Percentiles rank a stretch among this genome's conserved stretches.
These are phyloP conservation scores for Serranus cabrilla DNA, from an alignment of 2,797 vertebrate genomes.

Conservation along the genomic window DNA sequence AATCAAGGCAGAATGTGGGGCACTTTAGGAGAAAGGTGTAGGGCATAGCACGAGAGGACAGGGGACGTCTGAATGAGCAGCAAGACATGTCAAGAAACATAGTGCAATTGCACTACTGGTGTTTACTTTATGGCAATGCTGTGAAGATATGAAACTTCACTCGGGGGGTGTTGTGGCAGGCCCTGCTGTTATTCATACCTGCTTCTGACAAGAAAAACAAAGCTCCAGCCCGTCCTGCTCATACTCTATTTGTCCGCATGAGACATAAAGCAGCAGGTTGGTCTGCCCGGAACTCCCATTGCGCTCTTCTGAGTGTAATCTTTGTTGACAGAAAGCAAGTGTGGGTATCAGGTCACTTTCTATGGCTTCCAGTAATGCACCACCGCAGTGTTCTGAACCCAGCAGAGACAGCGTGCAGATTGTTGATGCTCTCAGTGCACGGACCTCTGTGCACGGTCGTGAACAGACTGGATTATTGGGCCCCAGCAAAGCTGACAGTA, in stretches of 20 bases:
- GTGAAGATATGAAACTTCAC: slow-evolving; percentile 78
- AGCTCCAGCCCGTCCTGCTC: slow-evolving; percentile 75
- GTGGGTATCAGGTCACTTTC: slow-evolving; percentile 85
- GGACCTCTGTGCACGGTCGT: slow-evolving; percentile 61
- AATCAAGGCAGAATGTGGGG: slow-evolving; percentile 79
- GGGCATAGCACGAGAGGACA: slow-evolving; percentile 69
- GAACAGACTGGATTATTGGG: slow-evolving; percentile 73
- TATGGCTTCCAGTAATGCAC: slow-evolving; percentile 77
- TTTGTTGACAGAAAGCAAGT: slow-evolving; percentile 87
- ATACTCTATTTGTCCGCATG: slow-evolving; percentile 76
- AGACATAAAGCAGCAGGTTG: slow-evolving; percentile 80
- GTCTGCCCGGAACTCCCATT: slow-evolving; percentile 77
- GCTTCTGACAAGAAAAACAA: slow-evolving; percentile 82
- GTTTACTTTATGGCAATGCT: slow-evolving; percentile 72
- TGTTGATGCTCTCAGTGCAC: slow-evolving; percentile 67
- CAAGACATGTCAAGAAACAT: slow-evolving; percentile 69
- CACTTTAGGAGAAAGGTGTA: slow-evolving; percentile 73
- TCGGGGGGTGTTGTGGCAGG: slow-evolving; percentile 75
- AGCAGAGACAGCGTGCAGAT: slow-evolving; percentile 67
- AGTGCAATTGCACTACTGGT: slow-evolving; percentile 63
- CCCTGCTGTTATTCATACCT: slow-evolving; percentile 81
- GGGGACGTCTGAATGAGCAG: slow-evolving; percentile 76
- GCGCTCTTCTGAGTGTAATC: slow-evolving; percentile 82
- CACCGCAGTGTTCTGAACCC: slow-evolving; percentile 61
- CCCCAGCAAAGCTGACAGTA: slow-evolving; percentile 51